phyloP scores from a whole-genome alignment of 2,888 invertebrate species.

The Acleris holmiana region DNA sequence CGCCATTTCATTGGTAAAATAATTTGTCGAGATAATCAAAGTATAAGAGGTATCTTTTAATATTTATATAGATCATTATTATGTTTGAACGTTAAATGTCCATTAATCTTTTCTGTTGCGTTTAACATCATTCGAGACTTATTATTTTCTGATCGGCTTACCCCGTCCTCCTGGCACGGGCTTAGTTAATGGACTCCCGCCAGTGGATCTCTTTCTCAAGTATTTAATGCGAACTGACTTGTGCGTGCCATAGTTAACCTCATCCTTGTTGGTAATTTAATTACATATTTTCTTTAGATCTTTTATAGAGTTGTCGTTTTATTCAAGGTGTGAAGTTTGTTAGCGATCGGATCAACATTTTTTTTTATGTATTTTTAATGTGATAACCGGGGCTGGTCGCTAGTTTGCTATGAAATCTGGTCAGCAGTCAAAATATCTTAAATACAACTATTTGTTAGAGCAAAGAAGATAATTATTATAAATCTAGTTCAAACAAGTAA shows the following conservation, averaged over 20 bases:
- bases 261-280: not conserved
- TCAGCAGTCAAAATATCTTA: too few species aligned
- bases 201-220: conserved; percentile 40
- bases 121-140: conserved; percentile 59
- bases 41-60: conserved; percentile 20
- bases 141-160: conserved; percentile 67
- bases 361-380: too few species aligned
- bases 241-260: conserved; percentile 4
- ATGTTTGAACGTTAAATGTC: conserved; percentile 36
- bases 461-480: too few species aligned
- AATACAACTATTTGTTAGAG: too few species aligned
- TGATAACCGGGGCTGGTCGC: too few species aligned
- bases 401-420: too few species aligned
- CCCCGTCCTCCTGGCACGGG: conserved; percentile 52
- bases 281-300: too few species aligned
- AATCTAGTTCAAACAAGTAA: too few species aligned
- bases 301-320: too few species aligned
- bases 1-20: not conserved
- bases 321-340: too few species aligned
- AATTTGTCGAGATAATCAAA: conserved; percentile 4
- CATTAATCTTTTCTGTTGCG: conserved; percentile 55
- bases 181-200: conserved; percentile 66
- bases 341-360: too few species aligned
- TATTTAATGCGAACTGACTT: conserved; percentile 31
- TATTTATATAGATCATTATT: not conserved